Evolutionary conservation across 2,113 vertebrate species (phyloP).

Genomic region (Harpagus bidentatus): DNA sequence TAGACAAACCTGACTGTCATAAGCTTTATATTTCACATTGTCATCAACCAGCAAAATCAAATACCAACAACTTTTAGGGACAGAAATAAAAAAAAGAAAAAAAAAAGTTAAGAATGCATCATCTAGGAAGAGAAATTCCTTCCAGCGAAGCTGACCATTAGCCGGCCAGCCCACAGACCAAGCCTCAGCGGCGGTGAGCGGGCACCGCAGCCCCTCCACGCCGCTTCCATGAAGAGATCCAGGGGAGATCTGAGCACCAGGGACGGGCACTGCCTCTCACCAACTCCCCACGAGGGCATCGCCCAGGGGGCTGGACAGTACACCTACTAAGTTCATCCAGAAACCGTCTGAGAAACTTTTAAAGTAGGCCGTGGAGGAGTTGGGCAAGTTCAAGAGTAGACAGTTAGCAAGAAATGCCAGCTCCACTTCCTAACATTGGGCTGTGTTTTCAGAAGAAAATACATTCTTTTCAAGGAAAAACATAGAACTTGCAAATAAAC

Average conservation of each 20-base stretch:
- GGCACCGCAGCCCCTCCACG: too few species aligned
- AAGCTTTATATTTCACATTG: not conserved
- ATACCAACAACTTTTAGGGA: not conserved
- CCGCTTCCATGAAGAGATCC: accelerated
- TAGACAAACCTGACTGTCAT: not conserved
- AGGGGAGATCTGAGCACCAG: not conserved
- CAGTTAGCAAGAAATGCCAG: not conserved
- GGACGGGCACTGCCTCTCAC: not conserved
- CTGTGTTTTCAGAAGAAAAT: not conserved
- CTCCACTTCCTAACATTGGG: not conserved
- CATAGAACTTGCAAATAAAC: not conserved
- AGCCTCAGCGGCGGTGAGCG: accelerated
- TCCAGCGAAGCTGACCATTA: not conserved
- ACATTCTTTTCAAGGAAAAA: not conserved
- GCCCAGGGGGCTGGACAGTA: not conserved
- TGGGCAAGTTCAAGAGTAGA: not conserved
- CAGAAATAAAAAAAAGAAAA: not conserved
- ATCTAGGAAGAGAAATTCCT: not conserved
- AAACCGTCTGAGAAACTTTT: not conserved
- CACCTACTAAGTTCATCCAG: not conserved
- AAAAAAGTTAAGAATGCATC: not conserved
- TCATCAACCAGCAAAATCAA: not conserved
- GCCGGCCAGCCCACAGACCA: not conserved
- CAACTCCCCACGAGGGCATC: not conserved
- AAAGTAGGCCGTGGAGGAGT: not conserved